Base-by-base conservation (phyloP, 2,113 vertebrate species). In the Noturus placidus region DNA sequence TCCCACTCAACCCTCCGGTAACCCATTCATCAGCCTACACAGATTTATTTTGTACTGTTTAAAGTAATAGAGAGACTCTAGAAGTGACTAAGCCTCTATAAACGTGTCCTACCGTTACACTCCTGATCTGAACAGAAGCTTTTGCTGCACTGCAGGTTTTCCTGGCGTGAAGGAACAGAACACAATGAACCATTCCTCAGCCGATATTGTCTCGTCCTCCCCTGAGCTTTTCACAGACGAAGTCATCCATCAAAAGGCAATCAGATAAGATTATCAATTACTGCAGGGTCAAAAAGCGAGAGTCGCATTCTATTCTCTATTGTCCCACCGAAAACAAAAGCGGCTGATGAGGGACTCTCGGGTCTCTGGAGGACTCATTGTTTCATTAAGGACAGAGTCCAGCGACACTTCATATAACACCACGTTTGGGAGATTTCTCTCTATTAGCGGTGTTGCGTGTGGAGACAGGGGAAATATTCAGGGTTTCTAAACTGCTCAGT, bases 171-270 rank as follows among this genome's bases (percentile, higher is more conserved):
- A 69, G 86, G 20, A 72, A 70, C 77, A 67, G 63, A 54, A 57
- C 76, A 86, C 67, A 67, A 56, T 74, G 84, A 80, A 61, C 63
- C 46, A 82, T 82, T 65, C 72, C 76, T 59, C 70, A 52, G 85
- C 59, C 82, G 85, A 87, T 89, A 84, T 86, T 65, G 77, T 86
- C 83, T 72, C 59, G 5, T 52, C 8, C 70, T 79, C 86, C 89
- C 88, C 50, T 69, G 89, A 83, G 90, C 50, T 74, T 89, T 88
- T 87, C 67, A 77, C 63, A 50, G 88, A 87, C 65, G 88, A 84
- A 89, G 88, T 85, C 87, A 91, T 92, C 87, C 88, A 89, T 91
- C 89, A 91, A 86, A 88, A 92, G 84, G 82, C 70, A 88, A 88
- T 87, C 61, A 89, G 83, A 89, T 87, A 76, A 84, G 86, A 88